A percentile compares a stretch with the other conserved stretches of the same genome.
Evolutionary conservation across 2,888 invertebrate species (phyloP).

Genomic region (Andrena flavipes): DNA sequence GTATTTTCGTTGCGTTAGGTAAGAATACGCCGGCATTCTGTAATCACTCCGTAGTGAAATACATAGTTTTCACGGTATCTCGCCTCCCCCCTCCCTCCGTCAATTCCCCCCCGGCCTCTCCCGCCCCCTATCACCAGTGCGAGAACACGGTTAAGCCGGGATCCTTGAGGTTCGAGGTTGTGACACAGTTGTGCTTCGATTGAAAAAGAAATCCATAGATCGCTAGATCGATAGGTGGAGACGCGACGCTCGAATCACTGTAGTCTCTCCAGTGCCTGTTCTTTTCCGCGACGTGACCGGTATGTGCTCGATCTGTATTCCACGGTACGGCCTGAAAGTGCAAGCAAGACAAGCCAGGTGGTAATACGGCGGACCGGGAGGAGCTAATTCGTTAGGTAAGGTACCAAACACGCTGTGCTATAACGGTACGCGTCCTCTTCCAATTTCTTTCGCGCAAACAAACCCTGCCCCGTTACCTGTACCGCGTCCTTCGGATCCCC

Average conservation of each 20-base stretch:
- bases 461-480: neutral
- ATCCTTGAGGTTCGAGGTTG: constrained; percentile 52
- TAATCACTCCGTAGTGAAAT: neutral
- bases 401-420: neutral
- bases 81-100: neutral
- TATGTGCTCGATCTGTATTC: constrained; percentile 25
- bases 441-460: neutral
- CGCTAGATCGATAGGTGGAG: constrained; percentile 45
- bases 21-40: constrained; percentile 27
- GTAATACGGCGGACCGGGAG: constrained; percentile 26
- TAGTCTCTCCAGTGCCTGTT: constrained; percentile 15
- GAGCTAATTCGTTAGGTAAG: constrained; percentile 44
- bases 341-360: constrained; percentile 38
- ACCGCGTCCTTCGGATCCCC: constrained; percentile 14
- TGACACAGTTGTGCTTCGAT: constrained; percentile 57
- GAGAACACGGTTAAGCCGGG: constrained; percentile 9
- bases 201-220: constrained; percentile 51
- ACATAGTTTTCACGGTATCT: constrained; percentile 18
- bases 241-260: constrained; percentile 21
- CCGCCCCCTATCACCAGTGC: neutral
- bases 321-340: constrained; percentile 36
- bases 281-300: neutral
- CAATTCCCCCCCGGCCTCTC: too few species aligned
- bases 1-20: constrained; percentile 44
- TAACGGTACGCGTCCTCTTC: constrained; percentile 21